Base-by-base conservation (phyloP, 1,140 invertebrate genomes). In the Scaptomyza pallida region DNA sequence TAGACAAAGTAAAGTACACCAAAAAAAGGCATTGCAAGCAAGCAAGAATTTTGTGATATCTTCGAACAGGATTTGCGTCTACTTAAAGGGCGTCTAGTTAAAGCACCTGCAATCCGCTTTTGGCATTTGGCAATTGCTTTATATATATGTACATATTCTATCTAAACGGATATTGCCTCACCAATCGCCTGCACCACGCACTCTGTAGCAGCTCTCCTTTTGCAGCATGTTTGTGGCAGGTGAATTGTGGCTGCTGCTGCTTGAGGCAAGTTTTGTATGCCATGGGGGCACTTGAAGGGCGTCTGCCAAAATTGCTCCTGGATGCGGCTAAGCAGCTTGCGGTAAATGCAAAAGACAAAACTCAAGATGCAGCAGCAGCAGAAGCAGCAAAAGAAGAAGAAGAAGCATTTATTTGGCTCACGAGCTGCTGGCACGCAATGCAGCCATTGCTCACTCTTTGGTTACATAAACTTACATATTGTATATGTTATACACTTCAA, bases 91-190 rank as follows among this genome's bases (percentile, higher is more conserved):
- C 33, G 30, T 37, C 15, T 30, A 26, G 5, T 47, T 23, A n/a
- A 5, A n/a, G n/a, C 17, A 26, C 43, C 3, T 23, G 21, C 23
- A 43, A 52, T 62, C 30, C 57, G 48, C 26, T 16, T 30, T 68
- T 68, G 65, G 40, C 40, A 65, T 61, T 61, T 56, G 30, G 17
- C 59, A 67, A 67, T 50, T 56, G 55, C 44, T 15, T 54, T 26
- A 61, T 26, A 41, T 37, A 23, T 30, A 35, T 35, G 12, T n/a
- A 35, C 33, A 37, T 37, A 37, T 12, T 30, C 8, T 30, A 9
- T 8, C 8, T 30, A 9, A 69, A 69, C 59, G 65, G 65, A 69
- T 69, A 69, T 69, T 69, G 65, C 41, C 33, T 30, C 21, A 13
- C n/a, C 50, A 19, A 16, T n/a, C 41, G 35, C 3, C 19, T 17